Percentiles rank a stretch among this genome's conserved stretches.
Evolutionary conservation across 2,113 vertebrate genomes (phyloP).

Genomic region (Dasyprocta punctata): DNA sequence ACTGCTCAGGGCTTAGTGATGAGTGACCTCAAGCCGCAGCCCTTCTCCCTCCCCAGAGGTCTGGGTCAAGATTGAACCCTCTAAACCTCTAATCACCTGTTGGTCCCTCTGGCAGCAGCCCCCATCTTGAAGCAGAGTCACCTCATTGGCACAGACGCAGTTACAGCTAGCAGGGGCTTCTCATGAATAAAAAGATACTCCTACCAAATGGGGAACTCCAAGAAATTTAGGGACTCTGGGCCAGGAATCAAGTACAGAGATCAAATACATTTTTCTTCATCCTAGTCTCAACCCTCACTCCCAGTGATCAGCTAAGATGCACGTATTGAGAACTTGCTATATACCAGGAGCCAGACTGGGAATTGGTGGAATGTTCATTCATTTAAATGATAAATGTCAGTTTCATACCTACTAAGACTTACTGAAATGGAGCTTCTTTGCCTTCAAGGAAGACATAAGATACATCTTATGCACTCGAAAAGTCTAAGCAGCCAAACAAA

Average conservation of each 20-base stretch:
- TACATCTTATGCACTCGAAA: neutral
- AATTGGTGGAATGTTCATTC: neutral
- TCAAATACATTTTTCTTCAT: neutral
- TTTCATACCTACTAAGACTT: neutral
- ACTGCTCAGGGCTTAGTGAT: neutral
- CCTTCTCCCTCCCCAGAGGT: neutral
- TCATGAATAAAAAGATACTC: neutral
- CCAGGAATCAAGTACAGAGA: neutral
- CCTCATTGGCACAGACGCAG: neutral
- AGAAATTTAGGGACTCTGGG: neutral
- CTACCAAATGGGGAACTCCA: neutral
- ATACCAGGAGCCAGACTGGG: neutral
- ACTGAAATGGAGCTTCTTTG: neutral
- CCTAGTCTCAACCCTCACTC: neutral
- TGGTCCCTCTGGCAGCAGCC: neutral
- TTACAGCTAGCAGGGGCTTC: neutral
- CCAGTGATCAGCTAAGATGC: neutral
- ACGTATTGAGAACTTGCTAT: neutral
- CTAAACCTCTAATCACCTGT: neutral
- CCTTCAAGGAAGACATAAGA: neutral
- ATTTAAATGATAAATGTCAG: slow-evolving; percentile 3
- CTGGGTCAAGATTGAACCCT: neutral
- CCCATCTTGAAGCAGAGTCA: neutral
- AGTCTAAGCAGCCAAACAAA: neutral
- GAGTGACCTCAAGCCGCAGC: neutral